Evolutionary conservation across 2,113 vertebrate species (phyloP).

Genomic region (Entelurus aequoreus): DNA sequence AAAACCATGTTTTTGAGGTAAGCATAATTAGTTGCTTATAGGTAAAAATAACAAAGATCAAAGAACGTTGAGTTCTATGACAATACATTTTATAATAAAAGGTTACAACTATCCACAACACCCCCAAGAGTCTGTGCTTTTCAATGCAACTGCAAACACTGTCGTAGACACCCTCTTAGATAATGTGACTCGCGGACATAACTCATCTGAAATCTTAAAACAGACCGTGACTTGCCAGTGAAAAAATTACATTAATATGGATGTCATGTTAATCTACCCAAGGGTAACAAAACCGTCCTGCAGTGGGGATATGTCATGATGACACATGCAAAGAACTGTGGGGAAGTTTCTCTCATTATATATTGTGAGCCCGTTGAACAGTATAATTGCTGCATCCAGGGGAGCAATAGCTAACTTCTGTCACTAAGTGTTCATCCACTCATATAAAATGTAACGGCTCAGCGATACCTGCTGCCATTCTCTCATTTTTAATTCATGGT

Average conservation of each 20-base stretch:
- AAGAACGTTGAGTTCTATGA: too few species aligned
- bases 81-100: too few species aligned
- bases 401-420: conserved; percentile 51
- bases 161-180: conserved; percentile 10
- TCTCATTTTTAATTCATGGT: conserved; percentile 54
- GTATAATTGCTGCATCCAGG: conserved; percentile 49
- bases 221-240: conserved; percentile 12
- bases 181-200: conserved; percentile 15
- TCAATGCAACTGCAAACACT: conserved; percentile 5
- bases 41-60: too few species aligned
- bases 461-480: conserved; percentile 44
- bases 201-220: conserved; percentile 22
- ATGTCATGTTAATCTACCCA: conserved; percentile 36
- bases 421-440: conserved; percentile 52
- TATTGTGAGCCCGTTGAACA: conserved; percentile 34
- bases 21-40: too few species aligned
- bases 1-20: too few species aligned
- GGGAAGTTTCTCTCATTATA: conserved; percentile 39
- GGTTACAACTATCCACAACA: too few species aligned
- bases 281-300: conserved; percentile 22
- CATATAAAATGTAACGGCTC: conserved; percentile 44
- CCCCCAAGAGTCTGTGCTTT: neutral
- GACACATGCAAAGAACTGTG: conserved; percentile 34
- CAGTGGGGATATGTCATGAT: conserved; percentile 20
- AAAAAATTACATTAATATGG: conserved; percentile 45